Base-by-base conservation (phyloP, 2,888 invertebrate species). In the Neelides folsomi region DNA sequence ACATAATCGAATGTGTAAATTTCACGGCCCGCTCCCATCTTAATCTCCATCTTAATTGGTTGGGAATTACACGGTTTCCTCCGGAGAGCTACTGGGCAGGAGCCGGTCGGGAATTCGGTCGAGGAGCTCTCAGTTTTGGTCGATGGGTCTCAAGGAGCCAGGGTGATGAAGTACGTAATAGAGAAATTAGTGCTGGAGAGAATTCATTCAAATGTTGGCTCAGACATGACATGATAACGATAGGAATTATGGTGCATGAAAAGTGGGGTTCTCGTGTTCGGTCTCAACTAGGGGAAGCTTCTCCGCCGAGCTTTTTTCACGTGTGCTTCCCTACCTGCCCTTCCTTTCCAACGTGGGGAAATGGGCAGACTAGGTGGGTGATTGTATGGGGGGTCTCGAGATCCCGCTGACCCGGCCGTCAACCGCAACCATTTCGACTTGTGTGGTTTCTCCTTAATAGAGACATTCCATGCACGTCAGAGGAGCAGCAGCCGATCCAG, bases 391-490 rank as follows among this genome's bases (percentile, higher is more conserved):
- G 54, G 63, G 63, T 59, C 59, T 54, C 49, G 54, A 54, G 51
- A 53, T 57, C 63, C 60, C 56, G 63, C 63, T 63, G 60, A 58
- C 60, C 60, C 51, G 57, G 54, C 62, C 62, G 62, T 62, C 62
- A 62, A 63, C 60, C 59, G 59, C 60, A 59, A 59, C 58, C 57
- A 56, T 57, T 61, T 59, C 63, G 49, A 63, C 63, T 63, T 63
- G 63, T 63, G 63, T 63, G 63, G 63, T 54, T 61, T 63, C 59
- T 43, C 47, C 63, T 61, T 63, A 63, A 63, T 63, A 63, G 63
- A 63, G 63, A 63, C 63, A 63, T 63, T 63, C 63, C 63, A 61
- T 59, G 56, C 63, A 63, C 61, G 63, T 63, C 63, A 63, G 52
- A 58, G 27, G 18, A 16, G 19, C 42, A 42, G 8, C 12, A 16